These are phyloP conservation scores for Hemibagrus guttatus DNA, from an alignment of 2,797 vertebrate species.

Conservation along the genomic window DNA sequence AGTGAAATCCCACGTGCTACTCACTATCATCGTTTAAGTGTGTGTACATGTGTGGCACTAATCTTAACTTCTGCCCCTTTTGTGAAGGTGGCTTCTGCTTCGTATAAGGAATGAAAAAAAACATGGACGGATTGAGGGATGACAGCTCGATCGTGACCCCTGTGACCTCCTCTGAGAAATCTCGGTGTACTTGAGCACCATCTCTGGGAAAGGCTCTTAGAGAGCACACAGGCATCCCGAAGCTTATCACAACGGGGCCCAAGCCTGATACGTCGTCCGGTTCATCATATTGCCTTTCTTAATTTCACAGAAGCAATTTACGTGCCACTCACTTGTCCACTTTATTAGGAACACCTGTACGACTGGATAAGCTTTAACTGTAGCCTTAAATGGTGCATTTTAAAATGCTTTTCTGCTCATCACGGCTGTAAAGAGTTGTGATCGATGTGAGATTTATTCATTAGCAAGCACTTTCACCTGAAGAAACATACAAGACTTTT, in stretches of 20 bases:
- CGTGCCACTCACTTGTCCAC: neutral
- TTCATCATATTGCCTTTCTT: no score
- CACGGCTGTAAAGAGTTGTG: neutral
- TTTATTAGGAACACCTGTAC: neutral
- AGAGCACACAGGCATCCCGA: slow-evolving; percentile 27
- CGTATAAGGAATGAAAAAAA: slow-evolving; percentile 18
- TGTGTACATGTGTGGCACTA: neutral
- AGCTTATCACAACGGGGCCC: slow-evolving; percentile 17
- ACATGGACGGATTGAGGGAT: slow-evolving; percentile 35
- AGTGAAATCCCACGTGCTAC: neutral
- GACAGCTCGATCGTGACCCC: slow-evolving; percentile 40
- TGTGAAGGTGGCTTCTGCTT: slow-evolving; percentile 7
- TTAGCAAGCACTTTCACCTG: no score
- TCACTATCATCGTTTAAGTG: neutral
- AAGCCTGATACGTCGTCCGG: neutral
- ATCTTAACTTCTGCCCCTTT: slow-evolving; percentile 26
- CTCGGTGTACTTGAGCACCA: slow-evolving; percentile 25
- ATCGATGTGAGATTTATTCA: no score
- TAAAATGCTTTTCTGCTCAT: neutral
- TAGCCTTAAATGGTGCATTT: neutral
- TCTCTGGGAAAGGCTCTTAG: slow-evolving; percentile 32
- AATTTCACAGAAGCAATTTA: no score
- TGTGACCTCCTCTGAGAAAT: slow-evolving; percentile 24
- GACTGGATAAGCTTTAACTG: neutral
- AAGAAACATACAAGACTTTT: no score